Evolutionary conservation across 2,797 vertebrate genomes (phyloP), one percentile per base, ranked within the genome.

Genomic region (Sebastiscus tertius): DNA sequence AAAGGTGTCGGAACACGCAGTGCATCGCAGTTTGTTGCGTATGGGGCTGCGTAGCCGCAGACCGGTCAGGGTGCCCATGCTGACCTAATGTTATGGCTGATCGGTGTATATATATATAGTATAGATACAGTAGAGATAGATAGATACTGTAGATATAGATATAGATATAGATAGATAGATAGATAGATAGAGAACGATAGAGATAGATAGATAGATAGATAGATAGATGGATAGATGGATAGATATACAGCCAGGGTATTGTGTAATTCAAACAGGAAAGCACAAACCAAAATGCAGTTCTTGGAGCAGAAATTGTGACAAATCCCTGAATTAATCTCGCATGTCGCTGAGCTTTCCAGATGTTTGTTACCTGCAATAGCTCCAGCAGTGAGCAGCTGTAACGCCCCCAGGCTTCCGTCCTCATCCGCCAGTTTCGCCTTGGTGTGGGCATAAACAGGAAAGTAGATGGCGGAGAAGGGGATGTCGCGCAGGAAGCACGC

Each of bases 381-480:
- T 94, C 98, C 98, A 88, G 98, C 98, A 74, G 96, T 71, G 88
- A 99, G 97, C 86, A 99, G 96, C 95, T 98, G 97, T 77, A 98
- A 59, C 1, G 97, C 87, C 87, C 97, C 96, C 91, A 98, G 92
- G 0, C 92, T 95, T 89, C 98, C 98, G 0, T 96, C 91, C 89
- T 98, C 97, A 87, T 98, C 96, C 73, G 97, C 96, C 83, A 99
- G 79, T 87, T 91, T 90, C 69, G 88, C 55, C 90, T 99, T 99
- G 90, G 96, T 96, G 82, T 99, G 98, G 90, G 98, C 98, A 88
- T 99, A 99, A 82, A 98, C 98, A 6, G 97, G 97, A 95, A 99
- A 99, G 95, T 99, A 99, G 95, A 99, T 99, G 65, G 97, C 97
- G 18, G 98, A 99, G 95, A 99, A 99, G 93, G 98, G 98, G 96